Base-by-base conservation (phyloP, 2,888 invertebrate species). In the Ophion costatus region DNA sequence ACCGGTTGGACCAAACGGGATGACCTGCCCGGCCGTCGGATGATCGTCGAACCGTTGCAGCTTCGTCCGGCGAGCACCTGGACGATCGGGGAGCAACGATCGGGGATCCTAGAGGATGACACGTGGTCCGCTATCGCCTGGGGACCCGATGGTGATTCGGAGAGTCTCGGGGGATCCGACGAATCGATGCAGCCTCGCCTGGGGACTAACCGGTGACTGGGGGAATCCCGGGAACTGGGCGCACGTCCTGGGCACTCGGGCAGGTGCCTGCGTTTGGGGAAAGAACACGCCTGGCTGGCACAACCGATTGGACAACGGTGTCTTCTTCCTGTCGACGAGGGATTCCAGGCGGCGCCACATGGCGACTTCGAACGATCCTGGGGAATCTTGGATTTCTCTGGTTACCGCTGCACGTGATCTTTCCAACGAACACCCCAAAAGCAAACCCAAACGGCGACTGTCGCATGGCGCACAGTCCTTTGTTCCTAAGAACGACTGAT, bases 401-500 rank as follows among this genome's bases (percentile, higher is more conserved):
- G 51, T 7, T 38, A 6, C 38, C 7, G 38, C 5, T 38, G 14
- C 14, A 51, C 0, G 51, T 38, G 14, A 3, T 51, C 14, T 51
- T 51, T 51, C 17, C 9, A 38, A 38, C 0, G 9, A 11, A 9
- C 11, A 10, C 2, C 51, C 17, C 51, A 17, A 51, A 51, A n/a
- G n/a, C 0, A 17, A 17, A 51, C 17, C 14, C 17, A 51, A 51
- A 51, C 17, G 1, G 51, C 51, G 17, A 51, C 51, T 51, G 51
- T 5, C 11, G 38, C 29, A 1, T 9, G 5, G 38, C 29, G 74
- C 33, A 63, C 56, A 45, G n/a, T 71, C 57, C 61, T 74, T 74
- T 70, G 83, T 84, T 84, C 77, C 77, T 84, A 57, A 76, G 77
- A 84, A 67, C 77, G 77, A 82, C 75, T 79, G 69, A 79, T 24